These are phyloP conservation scores for Galeruca laticollis DNA, from an alignment of 2,888 invertebrate species.

Conservation along the genomic window DNA sequence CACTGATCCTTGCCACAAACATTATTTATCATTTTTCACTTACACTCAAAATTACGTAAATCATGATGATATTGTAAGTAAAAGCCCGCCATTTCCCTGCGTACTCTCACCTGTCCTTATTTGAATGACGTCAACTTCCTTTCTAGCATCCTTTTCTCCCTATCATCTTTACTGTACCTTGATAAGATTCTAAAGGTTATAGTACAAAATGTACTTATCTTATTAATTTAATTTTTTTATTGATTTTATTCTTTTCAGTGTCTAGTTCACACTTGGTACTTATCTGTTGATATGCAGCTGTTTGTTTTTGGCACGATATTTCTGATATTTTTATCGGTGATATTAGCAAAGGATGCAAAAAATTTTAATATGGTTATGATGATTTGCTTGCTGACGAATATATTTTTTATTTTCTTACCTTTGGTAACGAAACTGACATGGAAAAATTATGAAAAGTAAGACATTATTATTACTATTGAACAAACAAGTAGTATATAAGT, in stretches of 20 bases:
- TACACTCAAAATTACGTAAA: conserved; percentile 65
- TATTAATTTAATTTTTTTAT: no score
- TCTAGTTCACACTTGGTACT: conserved; percentile 61
- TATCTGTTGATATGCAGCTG: conserved; percentile 64
- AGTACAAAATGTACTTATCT: no score
- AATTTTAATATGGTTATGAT: conserved; percentile 48
- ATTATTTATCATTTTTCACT: conserved; percentile 65
- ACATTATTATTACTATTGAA: conserved; percentile 4
- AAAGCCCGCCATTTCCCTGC: conserved; percentile 7
- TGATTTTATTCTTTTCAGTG: conserved; percentile 55
- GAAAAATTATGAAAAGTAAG: conserved; percentile 38
- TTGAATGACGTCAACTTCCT: no score
- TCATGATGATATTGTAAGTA: conserved; percentile 44
- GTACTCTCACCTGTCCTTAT: no score
- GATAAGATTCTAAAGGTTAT: no score
- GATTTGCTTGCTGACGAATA: conserved; percentile 41
- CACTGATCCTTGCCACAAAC: conserved; percentile 53
- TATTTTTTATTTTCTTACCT: conserved; percentile 44
- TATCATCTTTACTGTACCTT: no score
- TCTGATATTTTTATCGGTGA: conserved; percentile 56
- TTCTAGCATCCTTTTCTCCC: no score
- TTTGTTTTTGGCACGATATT: conserved; percentile 60
- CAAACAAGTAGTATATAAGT: no score
- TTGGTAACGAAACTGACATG: conserved; percentile 40
- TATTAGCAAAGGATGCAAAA: conserved; percentile 37